Conservation (phyloP, 2,797 vertebrate species). For the Lagocephalus sceleratus region DNA sequence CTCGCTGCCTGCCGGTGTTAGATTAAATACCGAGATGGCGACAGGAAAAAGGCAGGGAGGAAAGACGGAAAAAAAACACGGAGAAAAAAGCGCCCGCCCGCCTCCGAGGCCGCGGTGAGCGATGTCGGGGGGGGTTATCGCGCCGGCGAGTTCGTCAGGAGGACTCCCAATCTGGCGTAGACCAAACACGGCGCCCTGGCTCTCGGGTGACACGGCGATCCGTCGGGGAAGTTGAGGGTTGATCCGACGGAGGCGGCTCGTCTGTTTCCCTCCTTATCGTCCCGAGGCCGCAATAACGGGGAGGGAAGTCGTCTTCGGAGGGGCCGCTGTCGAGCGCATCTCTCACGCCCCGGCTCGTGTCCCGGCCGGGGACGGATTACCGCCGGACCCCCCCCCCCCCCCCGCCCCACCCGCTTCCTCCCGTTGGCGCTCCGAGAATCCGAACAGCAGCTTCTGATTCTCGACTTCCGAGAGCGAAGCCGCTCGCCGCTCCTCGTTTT, state of each 20-base stretch:
- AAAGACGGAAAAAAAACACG: constrained; percentile 81
- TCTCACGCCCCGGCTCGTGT: constrained; percentile 54
- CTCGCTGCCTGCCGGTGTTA: constrained; percentile 92
- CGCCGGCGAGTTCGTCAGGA: constrained; percentile 90
- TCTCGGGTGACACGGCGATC: constrained; percentile 92
- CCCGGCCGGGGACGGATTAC: constrained; percentile 41
- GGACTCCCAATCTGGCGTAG: constrained; percentile 89
- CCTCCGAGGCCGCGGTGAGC: constrained; percentile 55
- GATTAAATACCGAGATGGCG: constrained; percentile 99
- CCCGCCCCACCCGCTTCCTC: constrained; percentile 71
- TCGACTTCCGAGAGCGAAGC: constrained; percentile 82
- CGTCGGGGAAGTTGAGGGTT: constrained; percentile 86
- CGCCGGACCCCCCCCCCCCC: too few relatives aligned
- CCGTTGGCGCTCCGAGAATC: constrained; percentile 76
- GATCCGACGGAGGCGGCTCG: constrained; percentile 83
- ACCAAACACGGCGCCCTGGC: constrained; percentile 80
- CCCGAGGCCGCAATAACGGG: constrained; percentile 58
- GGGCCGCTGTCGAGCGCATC: constrained; percentile 55
- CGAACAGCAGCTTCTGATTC: constrained; percentile 76
- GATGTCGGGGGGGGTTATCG: constrained; percentile 78
- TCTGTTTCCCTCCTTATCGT: constrained; percentile 87
- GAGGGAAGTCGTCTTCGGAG: constrained; percentile 60
- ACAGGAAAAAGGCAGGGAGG: constrained; percentile 98
- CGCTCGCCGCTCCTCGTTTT: constrained; percentile 58
- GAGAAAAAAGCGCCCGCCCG: constrained; percentile 16